Conservation (phyloP, 1,140 invertebrate genomes). For the Cryptotermes secundus region DNA sequence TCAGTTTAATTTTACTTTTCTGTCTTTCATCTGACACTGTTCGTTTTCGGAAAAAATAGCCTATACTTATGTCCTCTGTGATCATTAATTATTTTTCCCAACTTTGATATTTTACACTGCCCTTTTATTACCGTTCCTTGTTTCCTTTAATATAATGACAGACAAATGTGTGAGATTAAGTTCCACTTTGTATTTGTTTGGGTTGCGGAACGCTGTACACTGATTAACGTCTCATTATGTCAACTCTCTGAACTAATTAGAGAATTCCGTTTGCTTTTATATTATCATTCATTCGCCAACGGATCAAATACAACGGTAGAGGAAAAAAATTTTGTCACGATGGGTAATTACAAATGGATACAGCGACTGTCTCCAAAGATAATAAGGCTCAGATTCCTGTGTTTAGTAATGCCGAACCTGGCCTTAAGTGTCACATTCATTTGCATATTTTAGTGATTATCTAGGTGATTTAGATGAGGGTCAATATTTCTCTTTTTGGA, state of each 20-base stretch:
- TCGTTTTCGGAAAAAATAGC: neutral
- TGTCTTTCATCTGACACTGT: neutral
- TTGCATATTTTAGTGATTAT: no score
- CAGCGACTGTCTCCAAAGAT: neutral
- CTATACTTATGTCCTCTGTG: neutral
- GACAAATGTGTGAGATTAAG: neutral
- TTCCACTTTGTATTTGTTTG: neutral
- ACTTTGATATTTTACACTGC: neutral
- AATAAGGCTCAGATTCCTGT: neutral
- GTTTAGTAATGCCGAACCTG: neutral
- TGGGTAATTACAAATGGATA: neutral
- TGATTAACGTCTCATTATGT: neutral
- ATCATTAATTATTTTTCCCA: neutral
- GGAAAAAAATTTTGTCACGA: neutral
- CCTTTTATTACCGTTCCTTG: neutral
- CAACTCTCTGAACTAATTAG: neutral
- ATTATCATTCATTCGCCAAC: neutral
- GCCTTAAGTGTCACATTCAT: neutral
- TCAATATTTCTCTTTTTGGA: no score
- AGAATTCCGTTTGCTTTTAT: neutral
- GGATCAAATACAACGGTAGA: neutral
- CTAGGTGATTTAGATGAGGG: no score
- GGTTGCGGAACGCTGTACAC: neutral
- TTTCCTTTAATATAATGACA: neutral
- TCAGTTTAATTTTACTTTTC: neutral